A percentile compares a stretch with the other conserved stretches of the same genome.
phyloP scores from a whole-genome alignment of 2,888 invertebrate species.

The Phaonia tiefii region DNA sequence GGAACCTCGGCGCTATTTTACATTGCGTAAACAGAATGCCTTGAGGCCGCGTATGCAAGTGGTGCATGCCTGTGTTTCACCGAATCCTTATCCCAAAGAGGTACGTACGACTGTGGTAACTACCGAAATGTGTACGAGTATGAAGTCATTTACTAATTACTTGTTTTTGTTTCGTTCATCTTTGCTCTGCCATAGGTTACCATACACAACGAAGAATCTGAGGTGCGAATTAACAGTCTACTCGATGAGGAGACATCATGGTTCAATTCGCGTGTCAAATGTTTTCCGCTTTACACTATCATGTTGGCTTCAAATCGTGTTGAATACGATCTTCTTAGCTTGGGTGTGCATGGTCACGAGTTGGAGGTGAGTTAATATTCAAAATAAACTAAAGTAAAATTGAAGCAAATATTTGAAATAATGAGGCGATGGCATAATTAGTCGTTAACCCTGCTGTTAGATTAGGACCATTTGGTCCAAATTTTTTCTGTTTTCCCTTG shows the following conservation, averaged over 20 bases:
- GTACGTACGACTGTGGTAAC: too few species aligned
- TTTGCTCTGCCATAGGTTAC: conserved; percentile 78
- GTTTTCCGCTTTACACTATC: conserved; percentile 91
- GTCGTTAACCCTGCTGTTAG: too few species aligned
- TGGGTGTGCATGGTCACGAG: conserved; percentile 81
- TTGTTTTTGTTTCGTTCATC: conserved; percentile 38
- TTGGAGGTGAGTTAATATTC: conserved; percentile 75
- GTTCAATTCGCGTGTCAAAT: conserved; percentile 89
- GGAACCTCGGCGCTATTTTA: conserved; percentile 88
- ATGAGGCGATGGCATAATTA: too few species aligned
- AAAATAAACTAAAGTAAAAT: too few species aligned
- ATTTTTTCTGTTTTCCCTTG: too few species aligned
- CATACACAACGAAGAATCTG: conserved; percentile 81
- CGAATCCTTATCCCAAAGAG: conserved; percentile 88
- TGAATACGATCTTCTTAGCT: conserved; percentile 86
- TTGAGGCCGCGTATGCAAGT: conserved; percentile 83
- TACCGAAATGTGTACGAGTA: conserved; percentile 60
- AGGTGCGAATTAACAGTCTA: conserved; percentile 82
- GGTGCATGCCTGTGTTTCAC: conserved; percentile 90
- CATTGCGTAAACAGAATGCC: conserved; percentile 83
- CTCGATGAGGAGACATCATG: conserved; percentile 82
- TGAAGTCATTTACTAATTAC: conserved; percentile 18
- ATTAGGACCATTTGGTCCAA: too few species aligned
- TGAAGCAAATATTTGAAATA: too few species aligned
- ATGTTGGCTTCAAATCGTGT: conserved; percentile 88